A percentile compares a stretch with the other conserved stretches of the same genome.
Conservation (phyloP, 2,113 vertebrate genomes). For the Ptyas mucosa region DNA sequence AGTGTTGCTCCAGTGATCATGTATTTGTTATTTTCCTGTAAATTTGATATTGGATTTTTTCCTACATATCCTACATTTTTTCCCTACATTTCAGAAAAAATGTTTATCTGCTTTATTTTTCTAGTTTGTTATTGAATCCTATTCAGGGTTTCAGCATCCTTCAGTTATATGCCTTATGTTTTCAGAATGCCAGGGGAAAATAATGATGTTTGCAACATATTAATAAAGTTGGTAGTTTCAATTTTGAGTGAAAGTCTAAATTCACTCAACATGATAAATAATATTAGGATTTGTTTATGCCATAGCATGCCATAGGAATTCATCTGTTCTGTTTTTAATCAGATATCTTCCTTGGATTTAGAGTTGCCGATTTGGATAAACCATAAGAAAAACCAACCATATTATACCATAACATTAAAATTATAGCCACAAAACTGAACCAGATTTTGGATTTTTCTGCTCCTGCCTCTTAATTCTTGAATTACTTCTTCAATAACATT, state of each 20-base stretch:
- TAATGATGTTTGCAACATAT: not conserved
- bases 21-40: not conserved
- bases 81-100: not conserved
- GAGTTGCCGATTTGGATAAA: not conserved
- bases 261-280: not conserved
- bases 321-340: not conserved
- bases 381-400: not conserved
- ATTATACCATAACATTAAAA: not conserved
- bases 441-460: not conserved
- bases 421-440: not conserved
- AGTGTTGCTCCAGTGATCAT: not conserved
- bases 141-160: not conserved
- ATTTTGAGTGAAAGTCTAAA: not conserved
- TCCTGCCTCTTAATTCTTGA: not conserved
- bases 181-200: not conserved
- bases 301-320: not conserved
- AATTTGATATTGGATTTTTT: not conserved
- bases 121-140: not conserved
- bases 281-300: not conserved
- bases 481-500: not conserved
- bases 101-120: not conserved
- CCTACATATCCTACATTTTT: too few relatives aligned
- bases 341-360: not conserved
- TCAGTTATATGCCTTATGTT: not conserved
- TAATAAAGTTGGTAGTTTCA: not conserved